These are phyloP conservation scores for Hydrochoerus hydrochaeris DNA, from an alignment of 2,113 vertebrate species.

Conservation along the genomic window DNA sequence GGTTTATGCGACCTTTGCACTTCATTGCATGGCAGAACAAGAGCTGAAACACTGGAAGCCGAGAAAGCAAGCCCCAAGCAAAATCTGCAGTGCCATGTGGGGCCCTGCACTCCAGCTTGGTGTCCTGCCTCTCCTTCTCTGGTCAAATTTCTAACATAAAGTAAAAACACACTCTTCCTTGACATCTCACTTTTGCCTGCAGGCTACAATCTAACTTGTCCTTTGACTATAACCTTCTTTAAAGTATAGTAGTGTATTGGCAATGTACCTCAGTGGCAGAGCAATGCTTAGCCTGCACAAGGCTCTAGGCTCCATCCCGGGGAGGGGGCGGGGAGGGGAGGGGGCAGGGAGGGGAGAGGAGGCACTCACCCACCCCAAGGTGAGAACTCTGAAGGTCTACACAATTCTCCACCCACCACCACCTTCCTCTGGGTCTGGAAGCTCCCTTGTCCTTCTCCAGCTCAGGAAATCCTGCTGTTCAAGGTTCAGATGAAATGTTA, in stretches of 20 bases:
- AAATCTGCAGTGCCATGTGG: background rate
- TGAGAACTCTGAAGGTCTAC: background rate
- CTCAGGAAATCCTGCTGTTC: background rate
- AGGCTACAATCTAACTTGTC: background rate
- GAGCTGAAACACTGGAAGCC: background rate
- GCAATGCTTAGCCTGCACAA: background rate
- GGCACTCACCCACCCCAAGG: rapidly evolving
- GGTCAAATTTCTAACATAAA: background rate
- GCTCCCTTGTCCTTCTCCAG: background rate
- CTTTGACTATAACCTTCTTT: background rate
- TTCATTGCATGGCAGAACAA: background rate
- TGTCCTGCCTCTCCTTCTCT: background rate
- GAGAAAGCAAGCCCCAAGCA: background rate
- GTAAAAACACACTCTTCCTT: background rate
- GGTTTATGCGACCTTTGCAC: background rate
- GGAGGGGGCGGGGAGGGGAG: background rate
- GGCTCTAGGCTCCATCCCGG: background rate
- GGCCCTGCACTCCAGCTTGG: background rate
- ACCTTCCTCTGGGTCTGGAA: background rate
- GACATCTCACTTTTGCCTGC: background rate
- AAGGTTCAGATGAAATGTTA: background rate
- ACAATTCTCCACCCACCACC: no score
- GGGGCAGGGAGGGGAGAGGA: rapidly evolving
- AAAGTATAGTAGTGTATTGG: background rate
- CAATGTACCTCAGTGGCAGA: background rate